Conservation (phyloP, 37 sponge, comb jelly and placozoan genomes). For the Halichondria panicea region DNA sequence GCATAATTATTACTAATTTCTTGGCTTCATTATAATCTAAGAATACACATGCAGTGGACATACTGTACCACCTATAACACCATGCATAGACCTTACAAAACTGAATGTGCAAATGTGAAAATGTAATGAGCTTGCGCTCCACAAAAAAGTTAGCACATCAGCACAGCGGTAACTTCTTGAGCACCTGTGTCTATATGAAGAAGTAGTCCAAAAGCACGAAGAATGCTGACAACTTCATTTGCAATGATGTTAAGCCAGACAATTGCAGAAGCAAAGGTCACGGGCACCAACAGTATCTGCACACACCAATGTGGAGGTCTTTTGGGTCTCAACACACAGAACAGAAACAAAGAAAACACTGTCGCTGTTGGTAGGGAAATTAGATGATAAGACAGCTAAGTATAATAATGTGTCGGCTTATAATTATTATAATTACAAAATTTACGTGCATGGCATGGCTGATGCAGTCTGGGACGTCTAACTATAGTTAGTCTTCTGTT, state of each 20-base stretch:
- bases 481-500: too few species aligned
- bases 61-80: neutral
- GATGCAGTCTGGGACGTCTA: too few species aligned
- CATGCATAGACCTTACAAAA: neutral
- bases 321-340: slow-evolving; percentile 21
- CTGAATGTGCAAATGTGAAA: neutral
- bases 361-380: slow-evolving; percentile 12
- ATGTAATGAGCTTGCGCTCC: too few species aligned
- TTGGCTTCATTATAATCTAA: too few species aligned
- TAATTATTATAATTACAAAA: neutral
- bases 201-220: slow-evolving; percentile 72
- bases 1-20: too few species aligned
- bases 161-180: too few species aligned
- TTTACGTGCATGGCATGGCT: neutral
- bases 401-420: neutral
- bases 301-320: slow-evolving; percentile 54
- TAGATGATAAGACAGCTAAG: neutral
- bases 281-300: slow-evolving; percentile 57
- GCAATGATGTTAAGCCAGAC: slow-evolving; percentile 83
- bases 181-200: slow-evolving; percentile 78
- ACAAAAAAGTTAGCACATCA: neutral
- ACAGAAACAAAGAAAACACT: slow-evolving; percentile 13
- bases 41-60: neutral
- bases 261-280: slow-evolving; percentile 76
- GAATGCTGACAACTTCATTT: slow-evolving; percentile 77